Conservation (phyloP, 1,140 invertebrate genomes). For the Monomorium pharaonis region DNA sequence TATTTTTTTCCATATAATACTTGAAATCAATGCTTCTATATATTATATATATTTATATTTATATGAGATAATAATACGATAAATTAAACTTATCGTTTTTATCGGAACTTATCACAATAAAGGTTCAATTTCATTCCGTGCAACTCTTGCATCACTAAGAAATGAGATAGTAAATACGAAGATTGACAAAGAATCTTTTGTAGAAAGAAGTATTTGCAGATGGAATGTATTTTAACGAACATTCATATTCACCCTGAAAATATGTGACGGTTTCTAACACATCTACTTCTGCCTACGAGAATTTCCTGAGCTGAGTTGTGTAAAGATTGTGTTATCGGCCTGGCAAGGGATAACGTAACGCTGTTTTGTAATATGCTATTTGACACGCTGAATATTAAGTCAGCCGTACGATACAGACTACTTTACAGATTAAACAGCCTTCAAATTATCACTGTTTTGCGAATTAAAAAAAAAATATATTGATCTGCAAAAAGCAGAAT, state of each 20-base stretch:
- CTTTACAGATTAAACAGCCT: slow-evolving; percentile 41
- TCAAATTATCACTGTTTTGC: not conserved
- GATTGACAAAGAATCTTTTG: not conserved
- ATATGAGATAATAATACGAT: not conserved
- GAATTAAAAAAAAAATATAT: not conserved
- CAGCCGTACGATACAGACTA: not conserved
- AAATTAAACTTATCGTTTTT: not conserved
- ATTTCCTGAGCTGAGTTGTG: slow-evolving; percentile 65
- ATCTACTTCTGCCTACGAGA: slow-evolving; percentile 28
- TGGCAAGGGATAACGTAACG: slow-evolving; percentile 73
- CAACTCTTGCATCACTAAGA: not conserved
- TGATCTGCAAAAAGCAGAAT: not conserved
- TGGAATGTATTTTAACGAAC: slow-evolving; percentile 13
- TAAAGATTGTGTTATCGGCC: slow-evolving; percentile 78
- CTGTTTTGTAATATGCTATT: slow-evolving; percentile 73
- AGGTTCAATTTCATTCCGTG: not conserved
- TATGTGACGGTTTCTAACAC: not conserved
- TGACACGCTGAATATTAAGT: slow-evolving; percentile 70
- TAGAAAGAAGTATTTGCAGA: not conserved
- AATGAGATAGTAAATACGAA: not conserved
- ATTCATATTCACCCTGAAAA: slow-evolving; percentile 23
- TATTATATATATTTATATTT: not conserved
- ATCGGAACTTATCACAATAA: not conserved
- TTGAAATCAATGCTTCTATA: not conserved
- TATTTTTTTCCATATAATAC: not conserved